Base-by-base conservation (phyloP, 2,888 invertebrate species). In the Myathropa florea region DNA sequence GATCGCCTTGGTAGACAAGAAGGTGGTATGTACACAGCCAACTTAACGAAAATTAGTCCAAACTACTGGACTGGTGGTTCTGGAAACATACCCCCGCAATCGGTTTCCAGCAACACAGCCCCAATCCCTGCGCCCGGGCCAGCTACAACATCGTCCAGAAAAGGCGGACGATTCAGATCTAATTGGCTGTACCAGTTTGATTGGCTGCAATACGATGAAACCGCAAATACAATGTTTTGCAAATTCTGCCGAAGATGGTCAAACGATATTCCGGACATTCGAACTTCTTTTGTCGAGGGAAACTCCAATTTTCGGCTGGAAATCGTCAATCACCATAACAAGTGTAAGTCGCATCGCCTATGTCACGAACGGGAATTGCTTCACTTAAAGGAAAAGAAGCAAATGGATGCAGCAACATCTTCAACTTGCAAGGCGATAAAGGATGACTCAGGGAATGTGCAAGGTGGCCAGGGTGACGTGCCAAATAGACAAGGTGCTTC, bases 211-310 rank as follows among this genome's bases (percentile, higher is more conserved):
- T 96, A 95, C 89, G 96, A 96, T 89, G 94, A 95, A 89, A 90
- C 91, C 57, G 94, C 93, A 76, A 95, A 96, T 89, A 94, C 94
- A 21, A 96, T 96, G 96, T 96, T 93, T 91, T 96, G 96, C 91
- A 95, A 94, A 89, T 95, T 94, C 89, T 96, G 96, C 90, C 94
- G 96, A 85, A 95, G 95, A 89, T 96, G 96, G 96, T 95, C 95
- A 71, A 94, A 94, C 64, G 94, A 94, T 24, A 93, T 95, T 88
- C 95, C 95, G 14, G 95, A 95, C 84, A 95, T 95, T 89, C 94
- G 96, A 79, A 96, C 96, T n/a, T 96, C 96, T 0, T 96, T 96
- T 89, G 95, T 96, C n/a, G 95, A 95, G 89, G 96, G 96, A 78
- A 96, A 95, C 90, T 94, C 95, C 63, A 96, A 96, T 92, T 96